phyloP scores from a whole-genome alignment of 2,888 invertebrate genomes.

The Eulithis testata region DNA sequence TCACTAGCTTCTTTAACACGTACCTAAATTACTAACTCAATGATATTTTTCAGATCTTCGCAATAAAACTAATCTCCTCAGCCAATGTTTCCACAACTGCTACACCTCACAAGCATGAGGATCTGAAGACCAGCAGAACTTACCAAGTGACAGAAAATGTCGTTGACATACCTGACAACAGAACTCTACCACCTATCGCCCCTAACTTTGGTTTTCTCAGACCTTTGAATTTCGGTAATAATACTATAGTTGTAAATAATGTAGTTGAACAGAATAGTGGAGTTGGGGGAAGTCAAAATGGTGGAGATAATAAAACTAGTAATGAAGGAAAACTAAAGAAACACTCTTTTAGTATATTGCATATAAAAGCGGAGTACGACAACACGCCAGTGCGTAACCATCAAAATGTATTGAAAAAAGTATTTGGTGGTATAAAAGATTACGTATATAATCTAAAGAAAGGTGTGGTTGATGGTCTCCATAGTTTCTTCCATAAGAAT shows the following conservation, averaged over 20 bases:
- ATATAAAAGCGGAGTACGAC: slow-evolving; percentile 55
- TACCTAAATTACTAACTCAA: neutral
- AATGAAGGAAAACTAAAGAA: slow-evolving; percentile 20
- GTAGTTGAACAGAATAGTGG: slow-evolving; percentile 21
- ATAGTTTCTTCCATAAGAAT: slow-evolving; percentile 49
- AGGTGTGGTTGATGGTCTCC: slow-evolving; percentile 53
- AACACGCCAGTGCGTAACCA: slow-evolving; percentile 21
- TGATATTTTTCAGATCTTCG: slow-evolving; percentile 9
- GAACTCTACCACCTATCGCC: slow-evolving; percentile 51
- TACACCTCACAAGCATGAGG: slow-evolving; percentile 18
- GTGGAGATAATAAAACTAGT: slow-evolving; percentile 8
- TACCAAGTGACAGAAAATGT: slow-evolving; percentile 70
- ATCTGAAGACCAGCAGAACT: slow-evolving; percentile 11
- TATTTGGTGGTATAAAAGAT: slow-evolving; percentile 51
- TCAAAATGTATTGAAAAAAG: slow-evolving; percentile 24
- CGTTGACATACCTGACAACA: slow-evolving; percentile 62
- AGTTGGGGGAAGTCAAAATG: slow-evolving; percentile 5
- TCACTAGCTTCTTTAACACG: too few species aligned
- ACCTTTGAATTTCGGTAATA: slow-evolving; percentile 53
- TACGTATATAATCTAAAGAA: slow-evolving; percentile 52
- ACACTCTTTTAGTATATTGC: slow-evolving; percentile 48
- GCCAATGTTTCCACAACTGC: slow-evolving; percentile 11
- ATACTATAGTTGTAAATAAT: slow-evolving; percentile 29
- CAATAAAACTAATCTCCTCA: slow-evolving; percentile 16
- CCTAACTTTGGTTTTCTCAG: slow-evolving; percentile 49